Conservation (phyloP, 2,888 invertebrate species). For the Lasioglossum pauxillum region DNA sequence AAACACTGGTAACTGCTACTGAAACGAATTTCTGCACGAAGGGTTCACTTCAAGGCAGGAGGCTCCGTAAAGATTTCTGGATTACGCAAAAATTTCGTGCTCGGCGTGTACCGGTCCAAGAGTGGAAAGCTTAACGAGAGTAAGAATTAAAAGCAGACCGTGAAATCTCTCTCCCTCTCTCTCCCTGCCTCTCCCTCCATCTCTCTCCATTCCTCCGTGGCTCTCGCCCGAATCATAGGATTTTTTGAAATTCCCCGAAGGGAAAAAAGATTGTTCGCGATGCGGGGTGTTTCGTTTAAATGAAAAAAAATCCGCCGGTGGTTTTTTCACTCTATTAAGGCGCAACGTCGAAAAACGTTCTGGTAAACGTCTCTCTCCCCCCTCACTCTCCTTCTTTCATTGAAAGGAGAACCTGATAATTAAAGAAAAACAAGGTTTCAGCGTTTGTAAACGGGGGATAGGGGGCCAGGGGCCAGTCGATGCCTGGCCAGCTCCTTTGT, state of each 20-base stretch:
- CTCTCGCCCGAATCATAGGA: neutral
- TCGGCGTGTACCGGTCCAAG: neutral
- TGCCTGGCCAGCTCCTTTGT: constrained; percentile 33
- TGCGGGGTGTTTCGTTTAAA: neutral
- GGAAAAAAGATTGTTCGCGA: constrained; percentile 13
- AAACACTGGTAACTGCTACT: too few species aligned
- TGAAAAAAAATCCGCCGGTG: neutral
- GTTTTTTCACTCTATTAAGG: constrained; percentile 20
- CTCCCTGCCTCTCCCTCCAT: neutral
- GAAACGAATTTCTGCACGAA: too few species aligned
- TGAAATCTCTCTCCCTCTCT: neutral
- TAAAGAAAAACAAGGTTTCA: constrained; percentile 50
- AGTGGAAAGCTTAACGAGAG: constrained; percentile 5
- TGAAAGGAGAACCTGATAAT: constrained; percentile 43
- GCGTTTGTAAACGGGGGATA: constrained; percentile 27
- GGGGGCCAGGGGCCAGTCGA: constrained; percentile 9
- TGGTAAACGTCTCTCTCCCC: neutral
- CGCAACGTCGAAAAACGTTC: constrained; percentile 34
- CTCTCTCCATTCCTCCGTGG: neutral
- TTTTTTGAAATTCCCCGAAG: constrained; percentile 6
- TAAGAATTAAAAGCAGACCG: neutral
- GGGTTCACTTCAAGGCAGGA: neutral
- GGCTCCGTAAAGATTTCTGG: neutral
- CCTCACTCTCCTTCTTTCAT: neutral
- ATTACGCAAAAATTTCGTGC: constrained; percentile 2